These are phyloP conservation scores for Trichogramma dendrolimi DNA, from an alignment of 2,888 invertebrate species.

Conservation along the genomic window DNA sequence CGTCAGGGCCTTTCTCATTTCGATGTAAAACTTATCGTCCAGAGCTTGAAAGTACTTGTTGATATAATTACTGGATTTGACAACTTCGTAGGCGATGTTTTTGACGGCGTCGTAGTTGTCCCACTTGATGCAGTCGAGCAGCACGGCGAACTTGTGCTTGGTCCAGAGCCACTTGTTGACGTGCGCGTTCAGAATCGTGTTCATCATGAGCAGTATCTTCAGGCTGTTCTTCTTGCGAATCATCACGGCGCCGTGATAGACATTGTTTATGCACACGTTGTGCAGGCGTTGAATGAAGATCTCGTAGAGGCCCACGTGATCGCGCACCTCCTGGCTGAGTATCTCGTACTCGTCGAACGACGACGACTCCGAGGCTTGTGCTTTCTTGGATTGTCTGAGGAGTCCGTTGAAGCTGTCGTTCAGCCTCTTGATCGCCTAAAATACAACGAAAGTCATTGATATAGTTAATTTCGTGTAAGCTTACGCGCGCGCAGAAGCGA, in stretches of 20 bases:
- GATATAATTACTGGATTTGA: slow-evolving; percentile 43
- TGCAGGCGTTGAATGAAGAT: slow-evolving; percentile 45
- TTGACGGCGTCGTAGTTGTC: slow-evolving; percentile 80
- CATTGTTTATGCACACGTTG: slow-evolving; percentile 55
- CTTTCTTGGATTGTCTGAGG: slow-evolving; percentile 21
- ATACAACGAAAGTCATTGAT: neutral
- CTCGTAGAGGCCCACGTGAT: slow-evolving; percentile 1
- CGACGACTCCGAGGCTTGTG: neutral
- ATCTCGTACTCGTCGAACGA: no score
- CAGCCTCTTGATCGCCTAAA: slow-evolving; percentile 53
- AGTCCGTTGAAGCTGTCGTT: slow-evolving; percentile 52
- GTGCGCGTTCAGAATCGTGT: slow-evolving; percentile 36
- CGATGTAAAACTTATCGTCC: neutral
- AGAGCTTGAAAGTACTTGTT: slow-evolving; percentile 3
- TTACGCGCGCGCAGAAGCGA: no score
- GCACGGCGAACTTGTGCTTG: slow-evolving; percentile 11
- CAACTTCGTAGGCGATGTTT: slow-evolving; percentile 59
- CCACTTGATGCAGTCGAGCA: slow-evolving; percentile 53
- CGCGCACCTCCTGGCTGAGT: no score
- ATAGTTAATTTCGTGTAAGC: neutral
- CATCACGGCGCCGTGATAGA: slow-evolving; percentile 64
- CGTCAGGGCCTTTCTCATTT: no score
- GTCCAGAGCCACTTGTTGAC: slow-evolving; percentile 31
- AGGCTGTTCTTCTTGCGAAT: slow-evolving; percentile 60
- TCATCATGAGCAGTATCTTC: slow-evolving; percentile 53